phyloP scores from a whole-genome alignment of 2,888 invertebrate genomes.

The Apotomis turbidana region DNA sequence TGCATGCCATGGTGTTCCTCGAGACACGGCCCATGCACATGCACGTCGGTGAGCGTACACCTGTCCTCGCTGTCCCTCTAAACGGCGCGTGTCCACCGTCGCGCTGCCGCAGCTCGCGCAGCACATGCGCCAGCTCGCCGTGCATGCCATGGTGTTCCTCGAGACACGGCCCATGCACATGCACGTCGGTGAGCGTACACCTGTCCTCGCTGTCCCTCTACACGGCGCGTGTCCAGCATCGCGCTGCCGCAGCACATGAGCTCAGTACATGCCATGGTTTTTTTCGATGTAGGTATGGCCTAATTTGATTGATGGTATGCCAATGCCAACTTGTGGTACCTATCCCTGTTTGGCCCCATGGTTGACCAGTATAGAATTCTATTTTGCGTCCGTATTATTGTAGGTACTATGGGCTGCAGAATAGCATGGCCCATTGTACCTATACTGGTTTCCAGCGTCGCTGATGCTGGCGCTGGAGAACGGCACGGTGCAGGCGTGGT shows the following conservation, averaged over 20 bases:
- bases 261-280: slow-evolving; percentile 82
- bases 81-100: slow-evolving; percentile 68
- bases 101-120: slow-evolving; percentile 69
- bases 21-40: slow-evolving; percentile 76
- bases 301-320: background rate
- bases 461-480: slow-evolving; percentile 89
- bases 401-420: too few species aligned
- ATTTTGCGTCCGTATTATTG: too few species aligned
- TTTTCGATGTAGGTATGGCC: slow-evolving; percentile 85
- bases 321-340: too few species aligned
- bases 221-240: slow-evolving; percentile 68
- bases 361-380: too few species aligned
- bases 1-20: slow-evolving; percentile 88
- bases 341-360: too few species aligned
- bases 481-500: slow-evolving; percentile 91
- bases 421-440: too few species aligned
- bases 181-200: slow-evolving; percentile 58
- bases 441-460: too few species aligned
- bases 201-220: too few species aligned
- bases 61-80: too few species aligned
- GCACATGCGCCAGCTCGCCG: slow-evolving; percentile 81
- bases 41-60: slow-evolving; percentile 58
- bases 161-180: slow-evolving; percentile 76
- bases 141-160: slow-evolving; percentile 88
- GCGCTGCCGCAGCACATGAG: slow-evolving; percentile 69